Evolutionary conservation across 2,888 invertebrate species (phyloP), one percentile per base, ranked within the genome.

Genomic region (Tethea ocularis): DNA sequence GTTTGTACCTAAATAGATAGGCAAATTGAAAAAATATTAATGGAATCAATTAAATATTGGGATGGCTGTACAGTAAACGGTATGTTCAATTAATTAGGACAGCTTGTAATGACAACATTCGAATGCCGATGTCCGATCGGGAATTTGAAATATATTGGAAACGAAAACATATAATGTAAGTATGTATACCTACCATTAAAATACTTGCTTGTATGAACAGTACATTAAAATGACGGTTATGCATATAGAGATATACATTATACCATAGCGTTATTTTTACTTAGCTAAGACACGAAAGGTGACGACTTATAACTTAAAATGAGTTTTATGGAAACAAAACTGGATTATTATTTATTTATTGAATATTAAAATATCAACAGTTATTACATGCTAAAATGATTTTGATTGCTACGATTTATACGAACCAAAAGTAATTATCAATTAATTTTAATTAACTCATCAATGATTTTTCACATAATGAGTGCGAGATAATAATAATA

Each of bases 51-150:
- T 29, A 26, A 26, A 52, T 26, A 52, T 15, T 29, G 26, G 53
- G n/a, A 38, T 38, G n/a, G 38, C 6, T 38, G 38, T 29, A 17
- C 10, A 29, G 53, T 24, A 26, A 53, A n/a, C 26, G n/a, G 26
- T 52, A 53, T 29, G 53, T 29, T 20, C 17, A 36, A 54, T 54
- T 54, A 33, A 54, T 36, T 36, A 54, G 20, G 36, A 33, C 33
- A 24, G 54, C 54, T 36, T 54, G 26, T 54, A 33, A 33, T 33
- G 54, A 33, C 54, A 54, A 53, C 54, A 54, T 54, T 54, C 54
- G 36, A 33, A 36, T 20, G 36, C 15, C 22, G 54, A 33, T 22
- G 36, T 36, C 36, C 54, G 22, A 54, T 33, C 22, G 36, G 33
- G 20, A 22, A 33, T 20, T 54, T 20, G 33, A 36, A 52, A 20